Conservation (phyloP, 37 sponge, comb jelly and placozoan genomes). For the Spongilla lacustris region DNA sequence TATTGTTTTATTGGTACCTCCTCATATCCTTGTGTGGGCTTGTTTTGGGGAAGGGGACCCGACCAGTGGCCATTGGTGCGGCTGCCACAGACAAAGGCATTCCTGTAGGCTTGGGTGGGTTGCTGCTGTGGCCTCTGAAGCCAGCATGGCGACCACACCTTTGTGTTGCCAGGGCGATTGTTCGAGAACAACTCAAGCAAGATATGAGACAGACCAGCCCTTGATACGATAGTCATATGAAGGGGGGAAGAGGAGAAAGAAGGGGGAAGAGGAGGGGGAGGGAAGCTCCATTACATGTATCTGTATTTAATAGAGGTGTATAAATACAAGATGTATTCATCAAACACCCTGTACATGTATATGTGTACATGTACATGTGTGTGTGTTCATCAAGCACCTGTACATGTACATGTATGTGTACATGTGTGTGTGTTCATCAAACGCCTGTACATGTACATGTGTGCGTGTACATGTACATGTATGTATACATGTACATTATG, state of each 20-base stretch:
- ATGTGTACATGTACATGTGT: neutral
- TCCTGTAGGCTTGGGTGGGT: too few species aligned
- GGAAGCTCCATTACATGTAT: neutral
- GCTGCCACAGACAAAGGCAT: too few species aligned
- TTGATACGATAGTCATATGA: neutral
- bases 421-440: slow-evolving; percentile 6
- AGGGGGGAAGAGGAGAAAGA: neutral
- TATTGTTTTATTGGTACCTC: too few species aligned
- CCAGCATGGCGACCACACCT: too few species aligned
- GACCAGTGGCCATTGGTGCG: too few species aligned
- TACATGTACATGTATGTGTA: neutral
- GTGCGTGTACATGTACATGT: slow-evolving; percentile 30
- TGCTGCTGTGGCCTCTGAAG: too few species aligned
- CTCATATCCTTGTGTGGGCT: too few species aligned
- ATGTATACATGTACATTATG: slow-evolving; percentile 76
- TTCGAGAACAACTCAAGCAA: too few species aligned
- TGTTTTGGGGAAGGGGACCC: too few species aligned
- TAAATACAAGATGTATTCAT: neutral
- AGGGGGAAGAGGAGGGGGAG: neutral
- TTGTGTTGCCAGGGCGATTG: neutral
- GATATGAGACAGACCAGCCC: too few species aligned
- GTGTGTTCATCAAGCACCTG: neutral
- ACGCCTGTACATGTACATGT: slow-evolving; percentile 9
- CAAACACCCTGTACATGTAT: neutral
- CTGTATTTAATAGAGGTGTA: too few species aligned